phyloP scores from a whole-genome alignment of 2,888 invertebrate genomes.

The Hipparchia sbordonii region DNA sequence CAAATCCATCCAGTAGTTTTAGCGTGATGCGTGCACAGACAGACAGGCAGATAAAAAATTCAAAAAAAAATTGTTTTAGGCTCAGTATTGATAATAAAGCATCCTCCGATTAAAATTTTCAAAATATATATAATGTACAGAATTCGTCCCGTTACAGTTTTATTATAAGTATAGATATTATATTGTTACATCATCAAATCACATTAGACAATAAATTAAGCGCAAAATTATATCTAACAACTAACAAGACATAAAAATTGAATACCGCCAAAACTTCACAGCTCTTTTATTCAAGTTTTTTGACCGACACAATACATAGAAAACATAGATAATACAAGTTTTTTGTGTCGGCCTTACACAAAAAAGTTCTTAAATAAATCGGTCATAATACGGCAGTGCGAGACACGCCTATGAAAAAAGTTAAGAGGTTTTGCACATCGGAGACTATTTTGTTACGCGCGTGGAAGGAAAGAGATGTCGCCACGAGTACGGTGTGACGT shows the following conservation, averaged over 20 bases:
- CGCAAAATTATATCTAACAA: background rate
- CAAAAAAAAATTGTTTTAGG: no score
- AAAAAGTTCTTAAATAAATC: constrained; percentile 14
- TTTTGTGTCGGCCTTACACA: background rate
- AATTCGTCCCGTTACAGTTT: no score
- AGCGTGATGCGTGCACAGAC: no score
- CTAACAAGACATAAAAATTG: constrained; percentile 9
- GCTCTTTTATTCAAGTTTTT: constrained; percentile 8
- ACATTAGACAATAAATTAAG: background rate
- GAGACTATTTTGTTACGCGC: background rate
- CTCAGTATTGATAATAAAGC: no score
- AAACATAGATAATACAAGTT: constrained; percentile 1
- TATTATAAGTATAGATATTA: background rate
- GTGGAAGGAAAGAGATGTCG: no score
- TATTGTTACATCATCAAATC: no score
- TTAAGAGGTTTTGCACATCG: no score
- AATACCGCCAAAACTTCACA: constrained; percentile 18
- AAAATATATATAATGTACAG: no score
- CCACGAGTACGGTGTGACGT: no score
- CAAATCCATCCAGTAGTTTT: no score
- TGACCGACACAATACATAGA: background rate
- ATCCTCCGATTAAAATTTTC: no score
- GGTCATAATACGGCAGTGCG: constrained; percentile 1
- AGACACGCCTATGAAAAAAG: constrained; percentile 14
- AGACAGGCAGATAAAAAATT: no score